A percentile compares a stretch with the other conserved stretches of the same genome.
phyloP scores from a whole-genome alignment of 1,140 invertebrate species.

The Anagrus nilaparvatae region DNA sequence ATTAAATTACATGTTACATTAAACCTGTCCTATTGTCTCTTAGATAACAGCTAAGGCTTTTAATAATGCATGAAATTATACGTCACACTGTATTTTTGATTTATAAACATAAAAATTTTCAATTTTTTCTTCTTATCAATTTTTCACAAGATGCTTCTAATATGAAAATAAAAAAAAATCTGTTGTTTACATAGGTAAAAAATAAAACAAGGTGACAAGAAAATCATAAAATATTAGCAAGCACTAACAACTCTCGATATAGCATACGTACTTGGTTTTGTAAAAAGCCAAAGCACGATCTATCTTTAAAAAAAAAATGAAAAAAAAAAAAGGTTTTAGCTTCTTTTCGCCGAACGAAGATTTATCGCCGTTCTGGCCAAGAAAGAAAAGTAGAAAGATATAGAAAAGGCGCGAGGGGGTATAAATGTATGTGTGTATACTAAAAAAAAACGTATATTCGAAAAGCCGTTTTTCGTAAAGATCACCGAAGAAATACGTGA shows the following conservation, averaged over 20 bases:
- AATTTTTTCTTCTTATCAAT: too few species aligned
- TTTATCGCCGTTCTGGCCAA: conserved; percentile 17
- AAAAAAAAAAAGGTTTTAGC: conserved; percentile 1
- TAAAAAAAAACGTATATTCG: too few species aligned
- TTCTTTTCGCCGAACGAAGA: conserved; percentile 18
- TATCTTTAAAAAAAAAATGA: conserved; percentile 7
- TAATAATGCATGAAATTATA: too few species aligned
- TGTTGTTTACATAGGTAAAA: too few species aligned
- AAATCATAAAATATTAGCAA: conserved; percentile 7
- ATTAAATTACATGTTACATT: too few species aligned
- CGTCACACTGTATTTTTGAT: too few species aligned
- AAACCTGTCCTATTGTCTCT: too few species aligned
- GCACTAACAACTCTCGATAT: not conserved
- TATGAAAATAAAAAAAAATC: too few species aligned
- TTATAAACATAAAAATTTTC: too few species aligned
- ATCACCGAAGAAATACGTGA: conserved; percentile 32
- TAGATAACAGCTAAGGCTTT: too few species aligned
- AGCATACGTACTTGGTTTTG: not conserved
- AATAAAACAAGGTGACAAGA: too few species aligned
- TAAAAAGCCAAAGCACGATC: not conserved
- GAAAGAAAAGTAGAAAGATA: conserved; percentile 10
- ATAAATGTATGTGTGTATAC: not conserved
- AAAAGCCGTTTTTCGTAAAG: conserved; percentile 21
- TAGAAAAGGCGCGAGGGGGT: not conserved
- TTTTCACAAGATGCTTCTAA: too few species aligned